Evolutionary conservation across 2,888 invertebrate genomes (phyloP).

Genomic region (Neoascia interrupta): DNA sequence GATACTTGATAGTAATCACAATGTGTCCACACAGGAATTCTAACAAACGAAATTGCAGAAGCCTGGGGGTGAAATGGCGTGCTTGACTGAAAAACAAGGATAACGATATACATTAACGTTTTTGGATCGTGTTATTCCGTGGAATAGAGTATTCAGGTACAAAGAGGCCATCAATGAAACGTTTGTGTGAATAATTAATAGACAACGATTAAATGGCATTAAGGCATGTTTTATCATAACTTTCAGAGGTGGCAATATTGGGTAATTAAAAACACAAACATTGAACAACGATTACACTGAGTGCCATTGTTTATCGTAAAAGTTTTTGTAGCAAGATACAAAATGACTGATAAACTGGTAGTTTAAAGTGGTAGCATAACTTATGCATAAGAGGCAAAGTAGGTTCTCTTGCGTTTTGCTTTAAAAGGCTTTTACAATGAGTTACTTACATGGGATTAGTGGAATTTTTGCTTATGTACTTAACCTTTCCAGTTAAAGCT

Average conservation of each 20-base stretch:
- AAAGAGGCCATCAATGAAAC: not conserved
- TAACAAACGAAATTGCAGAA: not conserved
- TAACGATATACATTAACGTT: constrained; percentile 43
- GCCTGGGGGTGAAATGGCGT: constrained; percentile 42
- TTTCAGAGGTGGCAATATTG: constrained; percentile 15
- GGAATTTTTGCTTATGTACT: too few relatives aligned
- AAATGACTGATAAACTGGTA: too few relatives aligned
- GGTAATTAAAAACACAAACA: constrained; percentile 26
- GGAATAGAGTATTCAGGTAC: not conserved
- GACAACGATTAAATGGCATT: constrained; percentile 34
- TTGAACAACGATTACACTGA: too few relatives aligned
- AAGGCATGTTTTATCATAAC: constrained; percentile 9
- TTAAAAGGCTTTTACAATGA: too few relatives aligned
- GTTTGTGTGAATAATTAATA: constrained; percentile 55
- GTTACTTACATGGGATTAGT: too few relatives aligned
- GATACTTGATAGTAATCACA: constrained; percentile 58
- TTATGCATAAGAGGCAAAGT: too few relatives aligned
- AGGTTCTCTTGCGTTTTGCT: too few relatives aligned
- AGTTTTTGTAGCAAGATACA: too few relatives aligned
- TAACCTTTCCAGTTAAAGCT: too few relatives aligned
- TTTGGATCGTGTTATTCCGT: not conserved
- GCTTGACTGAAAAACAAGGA: constrained; percentile 27
- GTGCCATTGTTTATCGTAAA: too few relatives aligned
- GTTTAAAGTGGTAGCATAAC: too few relatives aligned
- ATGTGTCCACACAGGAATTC: constrained; percentile 60